A percentile compares a stretch with the other conserved stretches of the same genome.
Evolutionary conservation across 2,797 vertebrate species (phyloP).

Genomic region (Cetoscarus ocellatus): DNA sequence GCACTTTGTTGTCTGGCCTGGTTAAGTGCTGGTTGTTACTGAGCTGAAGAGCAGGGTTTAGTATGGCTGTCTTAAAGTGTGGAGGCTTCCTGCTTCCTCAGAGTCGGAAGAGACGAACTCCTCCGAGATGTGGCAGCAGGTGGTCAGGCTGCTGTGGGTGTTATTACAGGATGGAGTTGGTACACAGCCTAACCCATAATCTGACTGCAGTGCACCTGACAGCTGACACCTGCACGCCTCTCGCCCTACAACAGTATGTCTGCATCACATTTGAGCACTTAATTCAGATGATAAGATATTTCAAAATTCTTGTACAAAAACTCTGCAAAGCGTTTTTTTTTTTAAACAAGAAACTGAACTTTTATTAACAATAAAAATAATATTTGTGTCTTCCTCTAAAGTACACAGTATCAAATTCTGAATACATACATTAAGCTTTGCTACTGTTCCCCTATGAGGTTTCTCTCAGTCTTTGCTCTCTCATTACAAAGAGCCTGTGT

Average conservation of each 20-base stretch:
- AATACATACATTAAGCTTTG: slow-evolving; percentile 26
- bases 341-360: not conserved
- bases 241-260: slow-evolving; percentile 36
- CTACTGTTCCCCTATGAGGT: slow-evolving; percentile 14
- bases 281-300: not conserved
- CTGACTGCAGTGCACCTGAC: slow-evolving; percentile 80
- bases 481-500: slow-evolving; percentile 49
- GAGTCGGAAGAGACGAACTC: slow-evolving; percentile 66
- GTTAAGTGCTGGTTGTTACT: slow-evolving; percentile 74
- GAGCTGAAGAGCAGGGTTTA: slow-evolving; percentile 70
- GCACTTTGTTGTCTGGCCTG: slow-evolving; percentile 69
- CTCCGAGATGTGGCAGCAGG: slow-evolving; percentile 78
- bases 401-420: slow-evolving; percentile 11
- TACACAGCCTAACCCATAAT: slow-evolving; percentile 71
- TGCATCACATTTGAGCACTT: slow-evolving; percentile 38
- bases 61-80: slow-evolving; percentile 69
- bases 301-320: slow-evolving; percentile 11
- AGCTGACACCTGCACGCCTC: slow-evolving; percentile 83
- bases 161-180: slow-evolving; percentile 82
- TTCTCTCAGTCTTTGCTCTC: slow-evolving; percentile 32
- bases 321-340: not conserved
- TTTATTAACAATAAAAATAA: not conserved
- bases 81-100: slow-evolving; percentile 77
- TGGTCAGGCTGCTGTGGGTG: slow-evolving; percentile 73
- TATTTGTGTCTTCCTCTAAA: slow-evolving; percentile 1